Evolutionary conservation across 2,888 invertebrate genomes (phyloP), one percentile per base, ranked within the genome.

Genomic region (Ceramica pisi): DNA sequence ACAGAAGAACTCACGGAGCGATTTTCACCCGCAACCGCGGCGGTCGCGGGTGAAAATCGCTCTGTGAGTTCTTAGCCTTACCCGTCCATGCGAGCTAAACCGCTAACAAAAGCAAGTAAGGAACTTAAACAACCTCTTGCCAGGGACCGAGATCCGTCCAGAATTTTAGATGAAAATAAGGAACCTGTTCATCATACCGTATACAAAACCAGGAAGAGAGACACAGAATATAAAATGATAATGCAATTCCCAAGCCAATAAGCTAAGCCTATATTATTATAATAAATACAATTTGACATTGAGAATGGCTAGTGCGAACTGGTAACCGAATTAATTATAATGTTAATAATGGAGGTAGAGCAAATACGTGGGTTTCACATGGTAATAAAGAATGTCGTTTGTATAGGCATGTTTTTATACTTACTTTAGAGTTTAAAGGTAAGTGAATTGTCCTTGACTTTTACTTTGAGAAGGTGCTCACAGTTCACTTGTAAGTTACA

Each of bases 281-380:
- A 61, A 79, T 68, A 51, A 69, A 69, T 70, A 60, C 75, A 26
- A 61, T 69, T 50, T 70, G 75, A 59, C 78, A 75, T 75, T 78
- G 78, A 78, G 59, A 75, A 44, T 70, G 21, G 62, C 70, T 12
- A 70, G 50, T 75, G 66, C 59, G 12, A 70, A 70, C 50, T 59
- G 23, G 62, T 66, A n/a, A 63, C 55, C 31, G 80, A 80, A 67
- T 78, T 51, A 70, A 78, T 78, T 78, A 75, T 63, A 78, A 78
- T 80, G 80, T 35, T 70, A 59, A 80, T 67, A 50, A 8, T 50
- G 31, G 35, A 41, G 57, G 38, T 68, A 2, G 7, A 26, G 48
- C 57, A 74, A 51, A 55, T n/a, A 48, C 26, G n/a, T 19, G 26
- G 53, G 44, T 23, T 31, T 61, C 38, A 19, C 35, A 61, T 57